Evolutionary conservation across 2,888 invertebrate species (phyloP).

Genomic region (Atherix ibis): DNA sequence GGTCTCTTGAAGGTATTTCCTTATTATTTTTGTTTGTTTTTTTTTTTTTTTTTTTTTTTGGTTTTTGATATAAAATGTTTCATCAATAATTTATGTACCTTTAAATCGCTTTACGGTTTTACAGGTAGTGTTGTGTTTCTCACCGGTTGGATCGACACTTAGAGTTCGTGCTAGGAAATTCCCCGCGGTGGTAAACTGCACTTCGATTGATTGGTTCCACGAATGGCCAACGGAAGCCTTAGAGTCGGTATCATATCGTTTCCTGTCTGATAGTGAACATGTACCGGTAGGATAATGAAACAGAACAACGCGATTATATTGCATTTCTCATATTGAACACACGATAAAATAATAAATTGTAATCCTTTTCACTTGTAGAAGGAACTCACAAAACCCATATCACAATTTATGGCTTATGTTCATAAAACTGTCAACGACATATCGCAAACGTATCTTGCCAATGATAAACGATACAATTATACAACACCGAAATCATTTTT

Average conservation of each 20-base stretch:
- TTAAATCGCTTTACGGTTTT: too few relatives aligned
- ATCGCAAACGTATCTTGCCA: conserved; percentile 61
- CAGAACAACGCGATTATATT: too few relatives aligned
- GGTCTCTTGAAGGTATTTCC: conserved; percentile 45
- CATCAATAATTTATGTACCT: too few relatives aligned
- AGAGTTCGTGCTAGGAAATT: conserved; percentile 79
- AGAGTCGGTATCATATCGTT: conserved; percentile 71
- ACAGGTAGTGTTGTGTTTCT: conserved; percentile 74
- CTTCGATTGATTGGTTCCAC: conserved; percentile 92
- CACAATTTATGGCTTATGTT: conserved; percentile 79
- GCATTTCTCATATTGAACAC: too few relatives aligned
- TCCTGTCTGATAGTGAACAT: conserved; percentile 34
- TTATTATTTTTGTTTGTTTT: too few relatives aligned
- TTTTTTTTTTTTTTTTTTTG: too few relatives aligned
- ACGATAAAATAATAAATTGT: too few relatives aligned
- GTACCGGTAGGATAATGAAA: too few relatives aligned
- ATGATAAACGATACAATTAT: conserved; percentile 84
- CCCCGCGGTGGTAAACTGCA: conserved; percentile 85
- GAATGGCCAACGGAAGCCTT: conserved; percentile 90
- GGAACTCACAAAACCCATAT: conserved; percentile 50
- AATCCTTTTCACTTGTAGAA: too few relatives aligned
- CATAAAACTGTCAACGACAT: conserved; percentile 78
- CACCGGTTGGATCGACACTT: conserved; percentile 82
- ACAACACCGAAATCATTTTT: conserved; percentile 93
- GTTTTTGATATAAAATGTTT: too few relatives aligned